Evolutionary conservation across 2,797 vertebrate species (phyloP), one percentile per base, ranked within the genome.

Genomic region (Fringilla coelebs): DNA sequence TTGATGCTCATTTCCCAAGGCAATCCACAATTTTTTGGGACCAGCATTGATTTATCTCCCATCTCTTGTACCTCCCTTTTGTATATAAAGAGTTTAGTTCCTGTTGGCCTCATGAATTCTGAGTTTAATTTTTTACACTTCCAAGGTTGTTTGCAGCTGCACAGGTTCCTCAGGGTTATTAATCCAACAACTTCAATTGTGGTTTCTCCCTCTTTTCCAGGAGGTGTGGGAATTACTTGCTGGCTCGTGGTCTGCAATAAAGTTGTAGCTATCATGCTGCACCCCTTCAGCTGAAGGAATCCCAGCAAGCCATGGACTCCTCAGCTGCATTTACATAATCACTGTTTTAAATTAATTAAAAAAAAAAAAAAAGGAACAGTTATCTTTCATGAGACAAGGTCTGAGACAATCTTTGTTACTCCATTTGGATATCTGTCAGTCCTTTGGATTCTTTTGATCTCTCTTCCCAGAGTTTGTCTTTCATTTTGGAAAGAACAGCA

Each of bases 191-290:
- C 52, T 93, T 28, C 94, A 10, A 5, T 15, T 0, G 0, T 45
- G 24, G 17, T 67, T 96, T 90, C 14, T 72, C 17, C 93, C 67
- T 95, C 10, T 90, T 98, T 90, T 98, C 76, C 97, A 99, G 99
- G 99, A 97, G 99, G 99, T 48, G 99, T 99, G 78, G 99, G 99
- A 91, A 99, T 99, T 94, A 99, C 99, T 40, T 99, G 99, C 95
- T 99, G 99, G 99, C 98, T 99, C 72, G 98, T 99, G 85, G 99
- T 99, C 86, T 99, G 99, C 96, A 99, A 99, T 97, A 99, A 99
- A 97, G 99, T 99, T 21, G 98, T 99, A 70, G 98, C 99, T 13
- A 98, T 99, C 67, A 96, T 98, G 84, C 98, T 99, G 3, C 98
- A 98, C 81, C 98, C 98, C 21, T 96, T 99, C 96, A 99, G 98